Percentiles rank a stretch among this genome's conserved stretches.
Conservation (phyloP, 2,797 vertebrate species). For the Hafferia zeledoni region DNA sequence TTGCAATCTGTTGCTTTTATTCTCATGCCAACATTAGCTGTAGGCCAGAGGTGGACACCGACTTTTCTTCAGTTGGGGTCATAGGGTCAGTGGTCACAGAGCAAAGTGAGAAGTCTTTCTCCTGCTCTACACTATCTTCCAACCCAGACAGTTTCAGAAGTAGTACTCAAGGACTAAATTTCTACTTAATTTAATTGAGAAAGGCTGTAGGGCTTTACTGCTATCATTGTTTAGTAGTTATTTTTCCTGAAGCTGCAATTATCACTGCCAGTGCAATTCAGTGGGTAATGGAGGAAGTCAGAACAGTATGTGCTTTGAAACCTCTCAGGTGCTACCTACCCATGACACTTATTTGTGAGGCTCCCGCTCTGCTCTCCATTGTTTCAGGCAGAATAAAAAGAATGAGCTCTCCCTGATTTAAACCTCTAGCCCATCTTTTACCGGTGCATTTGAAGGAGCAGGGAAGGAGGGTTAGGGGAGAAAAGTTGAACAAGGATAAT, state of each 20-base stretch:
- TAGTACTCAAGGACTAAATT: slow-evolving; percentile 27
- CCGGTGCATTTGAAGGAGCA: background rate
- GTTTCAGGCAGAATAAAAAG: background rate
- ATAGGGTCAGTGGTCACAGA: background rate
- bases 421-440: background rate
- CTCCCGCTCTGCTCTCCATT: background rate
- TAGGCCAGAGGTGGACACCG: background rate
- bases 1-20: background rate
- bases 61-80: background rate
- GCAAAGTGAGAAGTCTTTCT: background rate
- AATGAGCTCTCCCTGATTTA: background rate
- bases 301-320: background rate
- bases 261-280: slow-evolving; percentile 28
- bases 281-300: slow-evolving; percentile 36
- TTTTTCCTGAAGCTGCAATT: slow-evolving; percentile 53
- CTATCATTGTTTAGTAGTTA: slow-evolving; percentile 43
- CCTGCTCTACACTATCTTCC: background rate
- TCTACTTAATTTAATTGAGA: slow-evolving; percentile 27
- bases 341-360: background rate
- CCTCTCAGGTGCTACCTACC: background rate
- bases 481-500: background rate
- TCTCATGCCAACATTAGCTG: background rate
- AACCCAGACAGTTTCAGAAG: background rate
- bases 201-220: slow-evolving; percentile 24
- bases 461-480: background rate